Evolutionary conservation across 2,888 invertebrate genomes (phyloP).

Genomic region (Nomada hirtipes): DNA sequence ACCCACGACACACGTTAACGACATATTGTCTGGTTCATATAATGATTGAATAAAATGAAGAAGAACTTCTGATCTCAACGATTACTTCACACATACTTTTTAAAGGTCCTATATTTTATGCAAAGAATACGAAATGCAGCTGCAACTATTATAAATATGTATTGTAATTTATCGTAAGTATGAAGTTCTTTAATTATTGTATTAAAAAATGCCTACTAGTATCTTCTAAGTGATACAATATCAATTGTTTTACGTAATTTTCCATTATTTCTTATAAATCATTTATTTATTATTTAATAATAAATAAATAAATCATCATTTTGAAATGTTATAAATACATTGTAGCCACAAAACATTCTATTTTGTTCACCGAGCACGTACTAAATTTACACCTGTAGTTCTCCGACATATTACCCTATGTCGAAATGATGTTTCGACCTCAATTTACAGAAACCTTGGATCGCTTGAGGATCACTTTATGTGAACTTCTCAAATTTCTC

Average conservation of each 20-base stretch:
- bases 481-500: background rate
- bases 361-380: background rate
- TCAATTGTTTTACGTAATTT: background rate
- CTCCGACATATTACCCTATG: background rate
- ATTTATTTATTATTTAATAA: background rate
- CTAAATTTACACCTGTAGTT: slow-evolving; percentile 4
- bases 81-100: too few relatives aligned
- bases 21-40: slow-evolving; percentile 13
- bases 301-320: background rate
- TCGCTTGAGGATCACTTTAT: background rate
- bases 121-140: too few relatives aligned
- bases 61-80: background rate
- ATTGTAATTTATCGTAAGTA: too few relatives aligned
- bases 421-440: background rate
- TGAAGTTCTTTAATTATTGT: background rate
- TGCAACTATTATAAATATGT: too few relatives aligned
- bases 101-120: too few relatives aligned
- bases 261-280: background rate
- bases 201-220: too few relatives aligned
- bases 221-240: too few relatives aligned
- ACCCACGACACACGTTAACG: slow-evolving; percentile 57
- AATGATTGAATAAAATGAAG: slow-evolving; percentile 14
- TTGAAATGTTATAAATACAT: too few relatives aligned
- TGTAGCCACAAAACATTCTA: background rate
- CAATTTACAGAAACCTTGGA: background rate